Conservation (phyloP, 2,113 vertebrate genomes). For the Macquaria australasica region DNA sequence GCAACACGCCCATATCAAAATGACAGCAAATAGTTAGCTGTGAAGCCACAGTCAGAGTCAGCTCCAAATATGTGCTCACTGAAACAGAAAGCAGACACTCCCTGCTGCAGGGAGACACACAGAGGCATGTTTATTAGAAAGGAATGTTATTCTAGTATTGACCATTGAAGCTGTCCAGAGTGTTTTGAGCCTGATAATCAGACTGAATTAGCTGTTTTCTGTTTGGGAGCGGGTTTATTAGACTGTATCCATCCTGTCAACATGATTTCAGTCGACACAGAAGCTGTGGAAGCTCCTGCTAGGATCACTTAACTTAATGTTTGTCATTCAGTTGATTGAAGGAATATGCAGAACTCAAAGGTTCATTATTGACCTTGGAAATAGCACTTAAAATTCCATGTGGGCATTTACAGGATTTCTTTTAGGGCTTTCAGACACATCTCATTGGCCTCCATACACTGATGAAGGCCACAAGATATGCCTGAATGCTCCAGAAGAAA, state of each 20-base stretch:
- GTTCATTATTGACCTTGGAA: background rate
- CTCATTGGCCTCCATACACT: no score
- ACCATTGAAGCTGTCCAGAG: background rate
- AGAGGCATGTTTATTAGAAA: background rate
- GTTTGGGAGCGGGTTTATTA: background rate
- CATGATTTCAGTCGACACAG: background rate
- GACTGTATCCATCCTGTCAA: background rate
- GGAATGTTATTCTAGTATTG: background rate
- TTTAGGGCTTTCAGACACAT: no score
- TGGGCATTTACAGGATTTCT: background rate
- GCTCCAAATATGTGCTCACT: background rate
- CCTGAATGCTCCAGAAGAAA: background rate
- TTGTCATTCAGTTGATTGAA: background rate
- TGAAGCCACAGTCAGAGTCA: background rate
- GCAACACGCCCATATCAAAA: slow-evolving; percentile 5
- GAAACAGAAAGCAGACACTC: background rate
- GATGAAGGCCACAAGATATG: no score
- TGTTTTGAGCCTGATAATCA: background rate
- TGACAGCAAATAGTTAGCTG: slow-evolving; percentile 6
- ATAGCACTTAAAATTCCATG: background rate
- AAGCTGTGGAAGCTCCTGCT: background rate
- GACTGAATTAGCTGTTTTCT: background rate
- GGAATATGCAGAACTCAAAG: background rate
- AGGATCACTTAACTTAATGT: no score
- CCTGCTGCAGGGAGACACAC: background rate